A percentile compares a stretch with the other conserved stretches of the same genome.
phyloP scores from a whole-genome alignment of 2,797 vertebrate species.

The Urophycis tenuis region DNA sequence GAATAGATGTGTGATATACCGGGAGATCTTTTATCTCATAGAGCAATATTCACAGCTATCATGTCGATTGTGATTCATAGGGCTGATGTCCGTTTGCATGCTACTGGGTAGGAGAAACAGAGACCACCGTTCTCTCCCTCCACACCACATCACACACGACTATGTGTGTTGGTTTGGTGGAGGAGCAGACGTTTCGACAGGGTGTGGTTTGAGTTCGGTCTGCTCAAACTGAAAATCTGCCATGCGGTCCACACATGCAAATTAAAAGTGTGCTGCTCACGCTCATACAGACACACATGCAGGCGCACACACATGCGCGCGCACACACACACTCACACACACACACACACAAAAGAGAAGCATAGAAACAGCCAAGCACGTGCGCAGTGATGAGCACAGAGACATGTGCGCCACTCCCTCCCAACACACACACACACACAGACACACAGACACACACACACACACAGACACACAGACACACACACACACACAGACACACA shows the following conservation, averaged over 20 bases:
- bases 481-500: constrained; percentile 43
- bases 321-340: constrained; percentile 8
- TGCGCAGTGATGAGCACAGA: constrained; percentile 29
- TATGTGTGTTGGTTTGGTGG: constrained; percentile 23
- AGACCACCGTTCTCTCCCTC: constrained; percentile 14
- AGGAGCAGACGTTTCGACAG: constrained; percentile 35
- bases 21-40: neutral
- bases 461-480: constrained; percentile 52
- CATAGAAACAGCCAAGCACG: constrained; percentile 16
- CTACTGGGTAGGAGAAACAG: neutral
- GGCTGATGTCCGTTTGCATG: neutral
- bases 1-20: neutral
- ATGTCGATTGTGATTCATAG: neutral
- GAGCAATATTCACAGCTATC: neutral
- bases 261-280: constrained; percentile 1
- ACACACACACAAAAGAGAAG: constrained; percentile 10
- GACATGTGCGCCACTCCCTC: constrained; percentile 36
- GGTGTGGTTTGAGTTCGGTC: constrained; percentile 52
- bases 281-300: neutral
- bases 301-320: neutral
- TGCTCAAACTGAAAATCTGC: constrained; percentile 43
- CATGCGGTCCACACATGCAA: constrained; percentile 15
- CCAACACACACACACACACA: constrained; percentile 42
- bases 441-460: constrained; percentile 48
- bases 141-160: constrained; percentile 20